phyloP scores from a whole-genome alignment of 2,888 invertebrate species.

The Caenorhabditis parvicauda region DNA sequence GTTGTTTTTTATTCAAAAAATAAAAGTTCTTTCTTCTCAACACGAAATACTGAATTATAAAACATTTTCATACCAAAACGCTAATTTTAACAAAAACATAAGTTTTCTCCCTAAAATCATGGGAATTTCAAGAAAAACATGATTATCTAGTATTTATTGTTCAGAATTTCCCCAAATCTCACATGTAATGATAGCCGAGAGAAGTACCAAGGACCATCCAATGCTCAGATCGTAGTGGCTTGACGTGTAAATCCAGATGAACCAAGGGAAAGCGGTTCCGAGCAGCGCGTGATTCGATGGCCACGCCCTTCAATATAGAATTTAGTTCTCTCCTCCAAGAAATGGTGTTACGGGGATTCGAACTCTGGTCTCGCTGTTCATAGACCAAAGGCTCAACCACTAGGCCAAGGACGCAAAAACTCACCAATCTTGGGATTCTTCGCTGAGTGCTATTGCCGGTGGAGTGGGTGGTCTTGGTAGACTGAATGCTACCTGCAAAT shows the following conservation, averaged over 20 bases:
- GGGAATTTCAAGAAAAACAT: too few species aligned
- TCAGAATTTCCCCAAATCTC: too few species aligned
- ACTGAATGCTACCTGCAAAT: conserved; percentile 14
- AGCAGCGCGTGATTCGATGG: conserved; percentile 34
- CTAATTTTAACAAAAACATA: too few species aligned
- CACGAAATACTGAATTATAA: too few species aligned
- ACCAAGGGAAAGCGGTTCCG: conserved; percentile 35
- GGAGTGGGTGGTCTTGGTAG: conserved; percentile 35
- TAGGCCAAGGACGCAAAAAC: too few species aligned
- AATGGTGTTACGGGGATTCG: too few species aligned
- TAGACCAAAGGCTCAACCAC: too few species aligned
- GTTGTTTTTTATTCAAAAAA: too few species aligned
- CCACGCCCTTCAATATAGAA: conserved; percentile 26
- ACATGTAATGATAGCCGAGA: conserved; percentile 22
- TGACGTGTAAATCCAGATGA: conserved; percentile 35
- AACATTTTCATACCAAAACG: too few species aligned
- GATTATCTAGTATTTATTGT: not conserved
- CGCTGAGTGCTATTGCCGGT: conserved; percentile 20
- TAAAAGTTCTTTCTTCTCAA: too few species aligned
- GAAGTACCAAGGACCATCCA: conserved; percentile 17
- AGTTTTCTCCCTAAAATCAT: too few species aligned
- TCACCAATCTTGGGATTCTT: conserved; percentile 31
- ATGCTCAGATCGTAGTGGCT: conserved; percentile 28
- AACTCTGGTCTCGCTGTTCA: too few species aligned
- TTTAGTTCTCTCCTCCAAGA: not conserved